Conservation (phyloP, 2,797 vertebrate genomes). For the Sphaeramia orbicularis region DNA sequence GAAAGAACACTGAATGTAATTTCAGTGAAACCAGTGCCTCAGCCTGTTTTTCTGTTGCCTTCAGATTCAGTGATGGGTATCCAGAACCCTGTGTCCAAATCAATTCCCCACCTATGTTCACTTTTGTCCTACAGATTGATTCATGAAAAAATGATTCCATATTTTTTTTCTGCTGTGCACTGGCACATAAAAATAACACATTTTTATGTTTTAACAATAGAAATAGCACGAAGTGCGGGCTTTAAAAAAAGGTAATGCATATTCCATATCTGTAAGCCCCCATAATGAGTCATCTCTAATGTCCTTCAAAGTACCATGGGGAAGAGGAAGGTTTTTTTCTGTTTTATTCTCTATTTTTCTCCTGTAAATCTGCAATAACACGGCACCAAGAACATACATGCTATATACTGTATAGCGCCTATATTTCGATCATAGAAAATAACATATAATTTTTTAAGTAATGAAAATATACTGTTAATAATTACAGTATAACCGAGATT, state of each 20-base stretch:
- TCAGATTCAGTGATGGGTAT: constrained; percentile 66
- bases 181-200: constrained; percentile 53
- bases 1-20: constrained; percentile 74
- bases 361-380: constrained; percentile 25
- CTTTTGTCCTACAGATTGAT: constrained; percentile 76
- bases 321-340: constrained; percentile 3
- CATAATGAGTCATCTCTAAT: constrained; percentile 42
- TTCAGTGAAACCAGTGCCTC: constrained; percentile 59
- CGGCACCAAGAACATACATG: constrained; percentile 8
- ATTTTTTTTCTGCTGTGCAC: constrained; percentile 29
- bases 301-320: constrained; percentile 15
- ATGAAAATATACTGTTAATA: too few species aligned
- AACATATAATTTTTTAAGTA: constrained; percentile 1
- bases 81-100: constrained; percentile 68
- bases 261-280: constrained; percentile 23
- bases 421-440: not conserved
- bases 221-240: constrained; percentile 38
- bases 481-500: not conserved
- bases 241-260: constrained; percentile 11
- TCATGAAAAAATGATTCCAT: constrained; percentile 77
- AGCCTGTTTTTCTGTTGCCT: constrained; percentile 47
- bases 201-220: constrained; percentile 62
- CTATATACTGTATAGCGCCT: constrained; percentile 1
- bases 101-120: constrained; percentile 75
- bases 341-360: constrained; percentile 4